Percentiles rank a stretch among this genome's conserved stretches.
These are phyloP conservation scores for Serinus canaria DNA, from an alignment of 2,113 vertebrate species.

Conservation along the genomic window DNA sequence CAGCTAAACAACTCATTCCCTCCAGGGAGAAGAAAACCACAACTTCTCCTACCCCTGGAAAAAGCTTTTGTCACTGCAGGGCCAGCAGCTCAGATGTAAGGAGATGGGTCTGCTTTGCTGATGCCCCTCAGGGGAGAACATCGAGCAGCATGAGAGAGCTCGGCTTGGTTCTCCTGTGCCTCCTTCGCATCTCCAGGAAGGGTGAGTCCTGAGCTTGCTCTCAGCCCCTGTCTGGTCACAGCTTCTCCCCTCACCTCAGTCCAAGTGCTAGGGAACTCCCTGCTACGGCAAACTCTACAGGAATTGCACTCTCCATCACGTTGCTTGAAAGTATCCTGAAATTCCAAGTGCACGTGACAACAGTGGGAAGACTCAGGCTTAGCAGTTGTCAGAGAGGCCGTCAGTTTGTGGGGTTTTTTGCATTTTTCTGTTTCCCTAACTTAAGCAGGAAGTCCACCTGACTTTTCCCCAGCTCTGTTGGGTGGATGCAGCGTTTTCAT, in stretches of 20 bases:
- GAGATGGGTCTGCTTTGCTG: not conserved
- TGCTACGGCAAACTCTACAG: not conserved
- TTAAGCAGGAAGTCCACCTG: not conserved
- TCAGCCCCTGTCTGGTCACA: not conserved
- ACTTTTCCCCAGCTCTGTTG: not conserved
- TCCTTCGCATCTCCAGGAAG: constrained; percentile 39
- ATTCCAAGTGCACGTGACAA: not conserved
- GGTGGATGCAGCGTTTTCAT: not conserved
- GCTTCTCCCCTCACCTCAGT: not conserved
- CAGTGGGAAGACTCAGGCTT: not conserved
- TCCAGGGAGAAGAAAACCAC: constrained; percentile 18
- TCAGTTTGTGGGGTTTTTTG: not conserved
- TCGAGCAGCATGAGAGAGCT: not conserved
- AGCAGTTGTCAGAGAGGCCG: not conserved
- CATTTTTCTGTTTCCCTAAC: not conserved
- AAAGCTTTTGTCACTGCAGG: not conserved
- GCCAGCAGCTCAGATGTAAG: not conserved
- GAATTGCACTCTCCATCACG: rapidly evolving
- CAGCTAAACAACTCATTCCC: not conserved
- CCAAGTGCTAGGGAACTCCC: not conserved
- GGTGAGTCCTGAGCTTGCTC: constrained; percentile 45
- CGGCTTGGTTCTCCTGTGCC: not conserved
- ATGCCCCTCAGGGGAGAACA: not conserved
- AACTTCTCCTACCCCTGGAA: not conserved
- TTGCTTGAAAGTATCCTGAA: not conserved